These are phyloP conservation scores for Pyrrhosoma nymphula DNA, from an alignment of 2,888 invertebrate species.

Conservation along the genomic window DNA sequence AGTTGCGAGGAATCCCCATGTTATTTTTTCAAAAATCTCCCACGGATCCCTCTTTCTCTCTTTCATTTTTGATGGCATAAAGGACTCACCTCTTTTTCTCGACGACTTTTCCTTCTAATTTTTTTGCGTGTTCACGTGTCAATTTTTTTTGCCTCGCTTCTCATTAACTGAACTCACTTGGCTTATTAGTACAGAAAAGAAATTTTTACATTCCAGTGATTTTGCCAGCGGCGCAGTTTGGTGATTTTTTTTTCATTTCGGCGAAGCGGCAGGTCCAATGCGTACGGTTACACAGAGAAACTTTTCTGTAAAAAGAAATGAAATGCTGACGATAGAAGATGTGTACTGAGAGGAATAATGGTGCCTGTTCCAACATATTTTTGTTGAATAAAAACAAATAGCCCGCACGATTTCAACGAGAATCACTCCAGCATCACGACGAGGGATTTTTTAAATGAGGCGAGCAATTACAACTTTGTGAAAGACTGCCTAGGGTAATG, in stretches of 20 bases:
- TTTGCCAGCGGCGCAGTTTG: neutral
- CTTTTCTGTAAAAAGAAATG: neutral
- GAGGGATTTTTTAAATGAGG: too few species aligned
- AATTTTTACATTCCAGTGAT: neutral
- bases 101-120: neutral
- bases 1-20: neutral
- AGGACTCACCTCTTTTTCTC: neutral
- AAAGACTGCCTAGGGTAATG: too few species aligned
- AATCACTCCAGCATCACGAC: neutral
- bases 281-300: neutral
- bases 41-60: neutral
- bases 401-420: neutral
- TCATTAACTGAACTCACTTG: slow-evolving; percentile 31
- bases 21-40: neutral
- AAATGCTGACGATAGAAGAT: neutral
- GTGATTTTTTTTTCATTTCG: neutral
- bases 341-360: neutral
- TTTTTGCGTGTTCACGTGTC: neutral
- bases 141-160: neutral
- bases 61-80: neutral
- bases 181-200: neutral
- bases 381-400: neutral
- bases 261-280: neutral
- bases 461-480: too few species aligned
- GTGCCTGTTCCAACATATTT: neutral